Evolutionary conservation across 2,113 vertebrate genomes (phyloP), one percentile per base, ranked within the genome.

Genomic region (Callospermophilus lateralis): DNA sequence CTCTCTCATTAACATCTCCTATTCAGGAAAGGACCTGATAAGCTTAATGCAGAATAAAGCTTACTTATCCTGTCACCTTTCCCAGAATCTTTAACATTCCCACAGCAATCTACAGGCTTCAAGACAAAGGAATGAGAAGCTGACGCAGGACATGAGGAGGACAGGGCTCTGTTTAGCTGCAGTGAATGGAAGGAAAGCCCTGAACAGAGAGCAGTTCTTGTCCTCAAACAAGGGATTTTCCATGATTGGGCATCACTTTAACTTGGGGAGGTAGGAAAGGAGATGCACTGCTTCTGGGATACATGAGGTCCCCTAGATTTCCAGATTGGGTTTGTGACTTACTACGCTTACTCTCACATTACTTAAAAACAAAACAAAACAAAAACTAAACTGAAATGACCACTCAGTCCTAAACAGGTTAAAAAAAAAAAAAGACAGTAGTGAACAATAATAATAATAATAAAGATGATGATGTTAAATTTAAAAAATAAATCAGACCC

Each of bases 101-200:
- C 73, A 80, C 37, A 55, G 61, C 22, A 81, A 73, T 32, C 76
- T 45, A 45, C 0, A 65, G 95, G 58, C 73, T 63, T 93, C 45
- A 55, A n/a, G 53, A 53, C 65, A 83, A 95, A 45, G 32, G 72
- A 83, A 83, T 79, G 73, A 95, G 90, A 72, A 30, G 61, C 51
- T 42, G 58, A 22, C 28, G 19, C 30, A 42, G 74, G 90, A 34
- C 32, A 30, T 8, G 30, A 42, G 81, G 77, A 70, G 10, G 45
- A 53, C 4, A 51, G 39, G 72, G 34, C 28, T 95, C 80, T 34
- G 45, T 34, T 15, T 73, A 81, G 72, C 72, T 68, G 45, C 37
- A 63, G 42, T 7, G 51, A 70, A 30, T 3, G 45, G 67, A 78
- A 73, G 61, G 61, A 39, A 76, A 67, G n/a, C 22, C 37, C 84